A percentile compares a stretch with the other conserved stretches of the same genome.
Conservation (phyloP, 2,888 invertebrate species). For the Netelia inedita region DNA sequence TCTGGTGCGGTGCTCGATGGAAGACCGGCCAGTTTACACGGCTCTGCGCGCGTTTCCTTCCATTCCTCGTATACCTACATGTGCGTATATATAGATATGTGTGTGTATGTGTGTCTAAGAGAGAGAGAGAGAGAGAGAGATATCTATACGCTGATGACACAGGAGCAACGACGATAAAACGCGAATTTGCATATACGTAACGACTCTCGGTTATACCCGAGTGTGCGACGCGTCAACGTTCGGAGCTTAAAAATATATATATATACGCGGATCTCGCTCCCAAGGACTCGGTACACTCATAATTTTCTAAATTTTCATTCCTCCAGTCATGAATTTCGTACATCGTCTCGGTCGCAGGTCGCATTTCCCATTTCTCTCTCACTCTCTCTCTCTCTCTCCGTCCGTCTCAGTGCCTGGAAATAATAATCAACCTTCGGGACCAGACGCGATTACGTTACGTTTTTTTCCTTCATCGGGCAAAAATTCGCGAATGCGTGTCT, state of each 20-base stretch:
- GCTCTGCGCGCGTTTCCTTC: constrained; percentile 70
- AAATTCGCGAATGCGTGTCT: constrained; percentile 33
- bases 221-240: constrained; percentile 1
- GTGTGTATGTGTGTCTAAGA: neutral
- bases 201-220: constrained; percentile 73
- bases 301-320: constrained; percentile 53
- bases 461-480: neutral
- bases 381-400: neutral
- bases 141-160: constrained; percentile 3
- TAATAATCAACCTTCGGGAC: constrained; percentile 30
- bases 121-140: neutral
- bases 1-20: constrained; percentile 72
- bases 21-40: constrained; percentile 82
- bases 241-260: constrained; percentile 4
- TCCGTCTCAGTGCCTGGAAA: neutral
- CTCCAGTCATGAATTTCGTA: constrained; percentile 44
- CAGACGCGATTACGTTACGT: neutral
- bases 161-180: constrained; percentile 80
- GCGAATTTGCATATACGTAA: constrained; percentile 83
- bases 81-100: neutral
- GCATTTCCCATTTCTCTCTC: neutral
- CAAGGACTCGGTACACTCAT: neutral
- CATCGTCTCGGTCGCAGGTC: neutral
- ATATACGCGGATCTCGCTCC: neutral
- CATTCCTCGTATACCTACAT: neutral